These are phyloP conservation scores for Hydrotaea cyrtoneurina DNA, from an alignment of 2,888 invertebrate genomes.

Conservation along the genomic window DNA sequence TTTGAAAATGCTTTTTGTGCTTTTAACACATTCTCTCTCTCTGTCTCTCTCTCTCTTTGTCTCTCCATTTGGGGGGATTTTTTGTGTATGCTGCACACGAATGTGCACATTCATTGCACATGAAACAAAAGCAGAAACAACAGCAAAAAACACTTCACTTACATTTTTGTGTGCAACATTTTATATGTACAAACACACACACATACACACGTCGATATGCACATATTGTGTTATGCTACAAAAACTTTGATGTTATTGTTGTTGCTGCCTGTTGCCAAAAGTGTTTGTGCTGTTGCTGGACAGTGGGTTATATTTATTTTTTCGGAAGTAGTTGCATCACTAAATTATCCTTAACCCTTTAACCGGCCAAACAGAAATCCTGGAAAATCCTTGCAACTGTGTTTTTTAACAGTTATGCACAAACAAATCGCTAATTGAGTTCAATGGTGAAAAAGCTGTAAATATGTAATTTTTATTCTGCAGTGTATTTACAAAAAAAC, in stretches of 20 bases:
- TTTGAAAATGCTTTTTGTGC: conserved; percentile 50
- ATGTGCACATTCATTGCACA: conserved; percentile 23
- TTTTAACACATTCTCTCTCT: conserved; percentile 44
- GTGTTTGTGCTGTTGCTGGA: background rate
- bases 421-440: no score
- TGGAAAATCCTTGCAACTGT: no score
- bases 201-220: no score
- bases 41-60: background rate
- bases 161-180: conserved; percentile 36
- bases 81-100: conserved; percentile 13
- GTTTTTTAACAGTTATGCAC: no score
- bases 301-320: background rate
- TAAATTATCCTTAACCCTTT: no score
- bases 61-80: no score
- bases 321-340: no score
- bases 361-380: no score
- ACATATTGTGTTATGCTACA: background rate
- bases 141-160: conserved; percentile 2
- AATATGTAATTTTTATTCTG: no score
- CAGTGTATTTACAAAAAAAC: no score
- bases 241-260: background rate
- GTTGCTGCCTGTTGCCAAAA: background rate
- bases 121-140: background rate
- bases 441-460: no score
- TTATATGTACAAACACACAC: background rate